phyloP scores from a whole-genome alignment of 2,888 invertebrate genomes.

The Sipha maydis region DNA sequence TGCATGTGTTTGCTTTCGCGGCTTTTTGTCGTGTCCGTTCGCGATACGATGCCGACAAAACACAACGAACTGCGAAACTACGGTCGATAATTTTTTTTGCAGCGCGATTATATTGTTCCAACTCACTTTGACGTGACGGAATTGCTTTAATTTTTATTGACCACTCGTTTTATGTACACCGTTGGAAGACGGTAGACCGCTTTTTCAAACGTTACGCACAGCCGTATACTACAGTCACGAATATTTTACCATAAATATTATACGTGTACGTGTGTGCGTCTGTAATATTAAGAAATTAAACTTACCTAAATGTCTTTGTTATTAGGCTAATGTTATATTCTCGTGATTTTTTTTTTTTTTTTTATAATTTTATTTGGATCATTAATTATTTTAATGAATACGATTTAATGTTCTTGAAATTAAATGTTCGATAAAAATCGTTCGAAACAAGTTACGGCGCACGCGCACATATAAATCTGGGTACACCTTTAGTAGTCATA shows the following conservation, averaged over 20 bases:
- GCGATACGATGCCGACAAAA: background rate
- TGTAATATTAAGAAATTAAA: conserved; percentile 25
- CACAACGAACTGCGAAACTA: too few relatives aligned
- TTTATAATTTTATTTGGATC: conserved; percentile 19
- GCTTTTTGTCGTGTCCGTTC: too few relatives aligned
- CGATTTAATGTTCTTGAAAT: conserved; percentile 4
- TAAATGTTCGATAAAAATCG: background rate
- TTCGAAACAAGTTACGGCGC: background rate
- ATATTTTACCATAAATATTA: background rate
- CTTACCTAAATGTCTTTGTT: conserved; percentile 34
- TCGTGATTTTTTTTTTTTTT: conserved; percentile 14
- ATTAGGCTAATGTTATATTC: conserved; percentile 38
- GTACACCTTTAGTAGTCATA: too few relatives aligned
- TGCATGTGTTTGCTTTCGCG: too few relatives aligned
- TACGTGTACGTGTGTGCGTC: background rate
- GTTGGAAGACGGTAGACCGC: background rate
- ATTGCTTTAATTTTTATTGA: background rate
- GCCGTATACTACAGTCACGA: background rate
- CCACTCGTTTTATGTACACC: background rate
- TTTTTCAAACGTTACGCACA: background rate
- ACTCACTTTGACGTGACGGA: background rate
- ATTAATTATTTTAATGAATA: conserved; percentile 44
- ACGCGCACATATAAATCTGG: background rate
- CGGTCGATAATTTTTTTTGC: background rate
- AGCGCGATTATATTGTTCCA: background rate